Evolutionary conservation across 2,888 invertebrate genomes (phyloP), one percentile per base, ranked within the genome.

Genomic region (Clistopyga incitator): DNA sequence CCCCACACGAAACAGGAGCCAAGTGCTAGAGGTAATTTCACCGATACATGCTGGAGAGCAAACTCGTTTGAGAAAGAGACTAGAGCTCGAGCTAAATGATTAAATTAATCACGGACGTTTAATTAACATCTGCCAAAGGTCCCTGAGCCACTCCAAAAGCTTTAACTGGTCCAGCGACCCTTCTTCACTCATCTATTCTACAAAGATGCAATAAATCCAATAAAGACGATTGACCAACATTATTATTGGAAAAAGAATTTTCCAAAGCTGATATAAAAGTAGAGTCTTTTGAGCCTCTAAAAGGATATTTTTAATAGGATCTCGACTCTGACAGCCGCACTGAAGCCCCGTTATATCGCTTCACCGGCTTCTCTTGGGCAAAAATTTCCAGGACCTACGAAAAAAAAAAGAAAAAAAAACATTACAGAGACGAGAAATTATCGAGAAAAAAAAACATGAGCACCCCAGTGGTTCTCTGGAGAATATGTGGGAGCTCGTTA

Each of bases 231-330:
- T 45, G 13, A 42, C 13, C 42, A 72, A 59, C 23, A 56, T 72
- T 54, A 54, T 54, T 71, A 54, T 54, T 71, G 34, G 18, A 54
- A 54, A 54, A 42, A 54, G 13, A 42, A 56, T 34, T 71, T 70
- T 10, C 59, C n/a, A 34, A 34, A 61, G 59, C 34, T 34, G 34
- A 61, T 29, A 56, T 47, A 11, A 25, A 25, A 15, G 34, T 20
- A 52, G 54, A 72, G 64, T 11, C 68, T 80, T n/a, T 67, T 3
- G 45, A 38, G 34, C 23, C 42, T 59, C 15, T 38, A 54, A 76
- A 65, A 45, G 64, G 20, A 70, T 75, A 64, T 71, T 70, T 52
- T 59, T 80, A 68, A 76, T 56, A 50, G 54, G 77, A 71, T 77
- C 56, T 42, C 23, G 11, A 56, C 50, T 38, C 45, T 38, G 18